Evolutionary conservation across 2,888 invertebrate genomes (phyloP).

Genomic region (Amblyteles armatorius): DNA sequence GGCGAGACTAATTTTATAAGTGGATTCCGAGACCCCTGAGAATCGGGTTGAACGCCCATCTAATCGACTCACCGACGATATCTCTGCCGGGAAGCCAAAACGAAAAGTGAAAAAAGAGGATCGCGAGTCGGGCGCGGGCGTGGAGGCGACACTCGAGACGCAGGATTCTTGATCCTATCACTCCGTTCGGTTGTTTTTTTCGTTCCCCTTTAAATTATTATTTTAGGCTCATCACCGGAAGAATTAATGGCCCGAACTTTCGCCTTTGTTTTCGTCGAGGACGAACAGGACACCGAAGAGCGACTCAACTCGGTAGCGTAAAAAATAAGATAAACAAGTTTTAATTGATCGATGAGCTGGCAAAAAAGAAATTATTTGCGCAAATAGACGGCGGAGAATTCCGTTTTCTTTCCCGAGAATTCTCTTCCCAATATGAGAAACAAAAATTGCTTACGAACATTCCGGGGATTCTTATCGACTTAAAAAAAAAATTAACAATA

Average conservation of each 20-base stretch:
- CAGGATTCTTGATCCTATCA: conserved; percentile 10
- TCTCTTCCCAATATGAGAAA: no score
- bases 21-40: conserved; percentile 56
- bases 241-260: conserved; percentile 20
- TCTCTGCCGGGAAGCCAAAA: conserved; percentile 23
- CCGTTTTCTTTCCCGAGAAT: no score
- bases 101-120: neutral
- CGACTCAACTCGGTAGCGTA: conserved; percentile 17
- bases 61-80: conserved; percentile 51
- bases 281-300: neutral
- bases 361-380: conserved; percentile 11
- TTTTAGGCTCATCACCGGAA: neutral
- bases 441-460: no score
- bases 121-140: neutral
- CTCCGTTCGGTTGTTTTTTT: neutral
- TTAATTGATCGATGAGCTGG: neutral
- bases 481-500: no score
- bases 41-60: conserved; percentile 62
- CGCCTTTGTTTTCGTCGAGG: conserved; percentile 5
- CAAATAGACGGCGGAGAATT: no score
- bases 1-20: neutral
- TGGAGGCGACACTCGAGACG: neutral
- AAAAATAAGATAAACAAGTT: neutral
- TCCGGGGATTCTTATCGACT: neutral
- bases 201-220: conserved; percentile 3